Evolutionary conservation across 2,797 vertebrate genomes (phyloP).

Genomic region (Pipistrellus kuhlii): DNA sequence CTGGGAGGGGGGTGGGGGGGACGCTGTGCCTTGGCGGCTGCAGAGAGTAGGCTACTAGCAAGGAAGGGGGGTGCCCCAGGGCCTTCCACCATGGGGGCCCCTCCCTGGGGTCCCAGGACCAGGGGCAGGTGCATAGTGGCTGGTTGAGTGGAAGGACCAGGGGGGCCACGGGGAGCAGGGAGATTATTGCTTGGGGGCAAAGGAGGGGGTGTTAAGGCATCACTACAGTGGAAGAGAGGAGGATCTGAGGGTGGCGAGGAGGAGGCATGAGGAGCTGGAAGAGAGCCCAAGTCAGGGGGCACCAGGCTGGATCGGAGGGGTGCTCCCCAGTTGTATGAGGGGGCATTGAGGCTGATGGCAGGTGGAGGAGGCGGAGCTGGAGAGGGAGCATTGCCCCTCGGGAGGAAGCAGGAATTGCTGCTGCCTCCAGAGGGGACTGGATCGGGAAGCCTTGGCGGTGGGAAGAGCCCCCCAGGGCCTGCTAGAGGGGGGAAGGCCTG

Average conservation of each 20-base stretch:
- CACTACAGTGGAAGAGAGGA: conserved; percentile 82
- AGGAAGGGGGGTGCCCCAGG: conserved; percentile 92
- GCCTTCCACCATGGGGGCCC: conserved; percentile 87
- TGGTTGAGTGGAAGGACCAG: conserved; percentile 88
- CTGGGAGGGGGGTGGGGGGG: conserved; percentile 85
- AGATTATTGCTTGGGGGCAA: conserved; percentile 81
- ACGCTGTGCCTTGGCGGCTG: conserved; percentile 94
- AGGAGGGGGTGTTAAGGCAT: conserved; percentile 82
- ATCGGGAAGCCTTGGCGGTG: conserved; percentile 64
- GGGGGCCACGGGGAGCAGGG: conserved; percentile 52
- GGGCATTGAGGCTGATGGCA: conserved; percentile 81
- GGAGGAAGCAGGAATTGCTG: conserved; percentile 69
- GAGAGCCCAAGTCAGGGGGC: conserved; percentile 86
- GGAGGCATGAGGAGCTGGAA: conserved; percentile 86
- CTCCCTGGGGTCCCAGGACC: conserved; percentile 86
- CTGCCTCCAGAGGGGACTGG: conserved; percentile 66
- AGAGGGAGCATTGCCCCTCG: conserved; percentile 75
- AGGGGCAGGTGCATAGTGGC: conserved; percentile 85
- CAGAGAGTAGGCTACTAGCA: conserved; percentile 94
- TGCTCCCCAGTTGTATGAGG: conserved; percentile 79
- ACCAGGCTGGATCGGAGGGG: conserved; percentile 67
- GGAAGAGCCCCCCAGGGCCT: conserved; percentile 79
- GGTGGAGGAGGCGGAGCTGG: conserved; percentile 76
- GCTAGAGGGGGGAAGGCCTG: conserved; percentile 84
- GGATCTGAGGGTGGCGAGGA: conserved; percentile 82